These are phyloP conservation scores for Temnothorax ravouxi DNA, from an alignment of 2,888 invertebrate genomes.

Conservation along the genomic window DNA sequence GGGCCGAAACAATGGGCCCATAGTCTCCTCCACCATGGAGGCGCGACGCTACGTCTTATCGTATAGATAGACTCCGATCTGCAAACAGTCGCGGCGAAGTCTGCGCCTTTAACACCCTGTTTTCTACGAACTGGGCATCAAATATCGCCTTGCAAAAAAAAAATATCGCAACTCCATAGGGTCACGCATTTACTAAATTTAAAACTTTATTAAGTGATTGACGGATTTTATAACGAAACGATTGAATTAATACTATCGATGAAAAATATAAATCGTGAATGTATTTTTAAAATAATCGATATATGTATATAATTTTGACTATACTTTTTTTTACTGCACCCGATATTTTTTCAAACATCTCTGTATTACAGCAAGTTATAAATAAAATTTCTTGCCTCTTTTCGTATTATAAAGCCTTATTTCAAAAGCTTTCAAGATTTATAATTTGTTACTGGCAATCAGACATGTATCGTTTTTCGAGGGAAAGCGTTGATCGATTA, in stretches of 20 bases:
- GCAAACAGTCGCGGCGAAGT: slow-evolving; percentile 8
- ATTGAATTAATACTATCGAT: background rate
- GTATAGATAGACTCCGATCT: slow-evolving; percentile 95
- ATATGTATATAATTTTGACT: background rate
- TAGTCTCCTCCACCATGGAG: slow-evolving; percentile 91
- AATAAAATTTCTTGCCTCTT: background rate
- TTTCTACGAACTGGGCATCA: background rate
- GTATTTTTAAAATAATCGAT: background rate
- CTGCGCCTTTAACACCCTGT: background rate
- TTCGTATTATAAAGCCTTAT: background rate
- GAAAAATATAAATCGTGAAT: background rate
- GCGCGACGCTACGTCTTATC: slow-evolving; percentile 91
- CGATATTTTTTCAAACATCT: background rate
- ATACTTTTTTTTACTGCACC: background rate
- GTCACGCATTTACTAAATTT: background rate
- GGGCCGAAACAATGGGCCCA: slow-evolving; percentile 86
- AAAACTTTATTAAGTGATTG: background rate
- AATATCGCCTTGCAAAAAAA: background rate
- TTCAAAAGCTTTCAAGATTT: background rate
- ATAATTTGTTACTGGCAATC: background rate
- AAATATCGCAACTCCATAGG: background rate
- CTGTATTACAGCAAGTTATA: background rate
- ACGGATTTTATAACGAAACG: background rate
- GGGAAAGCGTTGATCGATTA: background rate
- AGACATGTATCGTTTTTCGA: background rate